Evolutionary conservation across 2,113 vertebrate species (phyloP), one percentile per base, ranked within the genome.

Genomic region (Chascanopsetta lugubris): DNA sequence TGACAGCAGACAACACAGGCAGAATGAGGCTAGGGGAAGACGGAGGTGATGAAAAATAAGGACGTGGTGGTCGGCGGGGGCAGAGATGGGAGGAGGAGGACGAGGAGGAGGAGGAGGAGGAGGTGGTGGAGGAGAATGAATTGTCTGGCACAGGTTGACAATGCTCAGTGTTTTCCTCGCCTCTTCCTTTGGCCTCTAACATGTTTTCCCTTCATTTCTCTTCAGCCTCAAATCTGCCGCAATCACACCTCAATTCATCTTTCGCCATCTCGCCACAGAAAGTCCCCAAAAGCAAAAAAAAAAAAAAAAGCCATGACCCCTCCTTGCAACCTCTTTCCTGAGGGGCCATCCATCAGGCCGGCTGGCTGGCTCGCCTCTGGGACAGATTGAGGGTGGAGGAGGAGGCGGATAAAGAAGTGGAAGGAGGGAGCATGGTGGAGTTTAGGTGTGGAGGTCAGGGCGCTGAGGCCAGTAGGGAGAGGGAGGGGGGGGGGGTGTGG

Each of bases 341-440:
- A 73, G 73, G 68, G 79, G 60, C 76, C 79, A 88, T 88, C 79
- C 69, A 88, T 87, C 85, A 89, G 59, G n/a, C n/a, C n/a, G n/a
- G n/a, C n/a, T n/a, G n/a, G n/a, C 51, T 29, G 4, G 70, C 57
- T 5, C 32, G 63, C 47, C 60, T 55, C 59, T n/a, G n/a, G 17
- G 70, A 82, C 9, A 3, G 63, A 69, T 50, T 46, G 69, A 45
- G 64, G 61, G 42, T 40, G 64, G 68, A 40, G 55, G 58, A 30
- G 6, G 34, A 54, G 36, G 40, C 3, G 15, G 71, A 69, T 69
- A 72, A 72, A 67, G 70, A 57, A 71, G 56, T 67, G 40, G 61
- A 60, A 53, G 57, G 74, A 64, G 30, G 59, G 78, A 75, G 80
- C 49, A 75, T 74, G 77, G 72, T 34, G 8, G 65, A 62, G 63